phyloP scores from a whole-genome alignment of 2,797 vertebrate species.

The Poecilia wingei region DNA sequence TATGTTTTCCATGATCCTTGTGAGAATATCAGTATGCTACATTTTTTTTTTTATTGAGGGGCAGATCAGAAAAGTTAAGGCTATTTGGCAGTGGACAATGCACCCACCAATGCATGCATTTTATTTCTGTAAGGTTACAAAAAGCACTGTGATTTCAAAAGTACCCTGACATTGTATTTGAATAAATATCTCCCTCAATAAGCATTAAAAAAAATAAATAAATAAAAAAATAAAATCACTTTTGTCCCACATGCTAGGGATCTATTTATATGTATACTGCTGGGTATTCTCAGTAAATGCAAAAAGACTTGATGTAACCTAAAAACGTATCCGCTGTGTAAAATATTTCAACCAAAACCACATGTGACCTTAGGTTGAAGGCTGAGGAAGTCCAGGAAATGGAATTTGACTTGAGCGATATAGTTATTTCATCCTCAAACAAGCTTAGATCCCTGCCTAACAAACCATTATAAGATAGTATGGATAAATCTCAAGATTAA shows the following conservation, averaged over 20 bases:
- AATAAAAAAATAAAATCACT: too few species aligned
- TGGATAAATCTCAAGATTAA: background rate
- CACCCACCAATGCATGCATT: background rate
- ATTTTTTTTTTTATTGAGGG: background rate
- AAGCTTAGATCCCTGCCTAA: background rate
- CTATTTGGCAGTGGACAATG: background rate
- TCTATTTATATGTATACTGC: background rate
- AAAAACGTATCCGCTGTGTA: background rate
- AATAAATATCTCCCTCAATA: background rate
- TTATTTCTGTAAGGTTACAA: background rate
- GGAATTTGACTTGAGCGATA: background rate
- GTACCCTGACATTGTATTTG: background rate
- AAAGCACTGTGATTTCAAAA: background rate
- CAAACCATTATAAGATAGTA: background rate
- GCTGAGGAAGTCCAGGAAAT: background rate
- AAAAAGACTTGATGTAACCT: background rate
- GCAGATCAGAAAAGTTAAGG: background rate
- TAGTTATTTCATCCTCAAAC: background rate
- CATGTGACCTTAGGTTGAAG: background rate
- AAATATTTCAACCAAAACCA: background rate
- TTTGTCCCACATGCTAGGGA: background rate
- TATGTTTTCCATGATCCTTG: background rate
- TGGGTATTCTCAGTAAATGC: background rate
- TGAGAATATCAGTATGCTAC: background rate
- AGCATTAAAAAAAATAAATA: background rate